Percentiles rank a stretch among this genome's conserved stretches.
These are phyloP conservation scores for Saccostrea echinata DNA, from an alignment of 1,140 invertebrate genomes.

Conservation along the genomic window DNA sequence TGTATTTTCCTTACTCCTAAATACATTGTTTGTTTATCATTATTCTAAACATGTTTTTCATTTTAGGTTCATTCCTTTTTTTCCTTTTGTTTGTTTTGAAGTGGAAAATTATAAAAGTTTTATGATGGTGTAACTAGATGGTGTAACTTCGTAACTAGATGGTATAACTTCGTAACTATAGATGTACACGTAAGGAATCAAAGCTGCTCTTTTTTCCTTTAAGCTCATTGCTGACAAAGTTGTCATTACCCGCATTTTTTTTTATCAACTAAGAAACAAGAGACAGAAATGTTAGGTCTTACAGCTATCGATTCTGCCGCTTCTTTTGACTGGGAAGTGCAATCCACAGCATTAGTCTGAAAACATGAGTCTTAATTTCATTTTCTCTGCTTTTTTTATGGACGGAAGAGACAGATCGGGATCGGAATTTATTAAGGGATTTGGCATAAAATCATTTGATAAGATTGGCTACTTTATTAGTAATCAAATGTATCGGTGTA, in stretches of 20 bases:
- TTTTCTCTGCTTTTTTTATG: constrained; percentile 38
- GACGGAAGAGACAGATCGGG: constrained; percentile 12
- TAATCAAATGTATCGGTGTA: constrained; percentile 22
- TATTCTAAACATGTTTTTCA: too few relatives aligned
- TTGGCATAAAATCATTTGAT: constrained; percentile 26
- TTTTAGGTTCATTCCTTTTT: too few relatives aligned
- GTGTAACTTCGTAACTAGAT: too few relatives aligned
- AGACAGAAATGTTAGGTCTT: neutral
- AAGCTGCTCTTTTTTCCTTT: too few relatives aligned
- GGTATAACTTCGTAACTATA: too few relatives aligned
- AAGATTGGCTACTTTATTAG: constrained; percentile 35
- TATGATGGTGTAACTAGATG: too few relatives aligned
- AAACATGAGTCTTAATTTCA: constrained; percentile 32
- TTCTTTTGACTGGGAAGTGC: neutral
- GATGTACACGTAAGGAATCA: too few relatives aligned
- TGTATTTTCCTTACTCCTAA: too few relatives aligned
- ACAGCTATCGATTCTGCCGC: neutral
- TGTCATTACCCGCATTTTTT: neutral
- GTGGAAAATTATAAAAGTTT: too few relatives aligned
- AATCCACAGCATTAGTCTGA: constrained; percentile 25
- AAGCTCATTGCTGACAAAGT: too few relatives aligned
- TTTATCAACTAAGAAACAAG: neutral
- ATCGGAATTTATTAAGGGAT: constrained; percentile 33
- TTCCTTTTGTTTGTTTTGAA: too few relatives aligned
- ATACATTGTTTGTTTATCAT: too few relatives aligned